phyloP scores from a whole-genome alignment of 2,888 invertebrate genomes.

The Tigriopus californicus region DNA sequence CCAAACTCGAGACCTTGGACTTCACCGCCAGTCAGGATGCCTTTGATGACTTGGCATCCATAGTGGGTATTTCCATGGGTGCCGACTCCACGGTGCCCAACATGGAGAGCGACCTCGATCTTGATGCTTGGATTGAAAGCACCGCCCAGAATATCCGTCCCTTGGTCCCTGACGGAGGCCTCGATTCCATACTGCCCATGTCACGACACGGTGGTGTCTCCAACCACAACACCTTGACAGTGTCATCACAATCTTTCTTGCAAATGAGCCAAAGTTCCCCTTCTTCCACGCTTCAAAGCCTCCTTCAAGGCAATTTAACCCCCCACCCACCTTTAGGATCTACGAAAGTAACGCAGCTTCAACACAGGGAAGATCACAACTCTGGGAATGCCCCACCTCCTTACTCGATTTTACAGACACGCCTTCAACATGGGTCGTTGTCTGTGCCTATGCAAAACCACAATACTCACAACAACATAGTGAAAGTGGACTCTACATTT shows the following conservation, averaged over 20 bases:
- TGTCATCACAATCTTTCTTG: neutral
- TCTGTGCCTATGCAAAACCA: neutral
- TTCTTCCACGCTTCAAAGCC: constrained; percentile 52
- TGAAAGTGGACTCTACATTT: neutral
- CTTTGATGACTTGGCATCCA: constrained; percentile 25
- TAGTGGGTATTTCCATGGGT: constrained; percentile 49
- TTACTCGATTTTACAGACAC: constrained; percentile 20
- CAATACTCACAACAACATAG: neutral
- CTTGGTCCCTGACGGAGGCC: neutral
- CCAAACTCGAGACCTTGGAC: constrained; percentile 33
- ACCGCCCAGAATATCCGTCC: constrained; percentile 20
- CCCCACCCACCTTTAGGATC: neutral
- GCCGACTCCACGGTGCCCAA: constrained; percentile 70
- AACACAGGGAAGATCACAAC: constrained; percentile 14
- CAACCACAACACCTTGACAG: neutral
- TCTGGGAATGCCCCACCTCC: constrained; percentile 11
- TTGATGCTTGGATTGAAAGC: constrained; percentile 68
- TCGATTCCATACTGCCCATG: neutral
- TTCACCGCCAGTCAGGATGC: constrained; percentile 21
- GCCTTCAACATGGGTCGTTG: constrained; percentile 17
- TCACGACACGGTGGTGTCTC: neutral
- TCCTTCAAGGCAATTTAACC: constrained; percentile 35
- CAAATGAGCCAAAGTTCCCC: constrained; percentile 8
- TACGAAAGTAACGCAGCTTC: constrained; percentile 13
- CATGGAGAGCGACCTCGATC: constrained; percentile 41